Evolutionary conservation across 2,888 invertebrate genomes (phyloP).

Genomic region (Pomacea canaliculata): DNA sequence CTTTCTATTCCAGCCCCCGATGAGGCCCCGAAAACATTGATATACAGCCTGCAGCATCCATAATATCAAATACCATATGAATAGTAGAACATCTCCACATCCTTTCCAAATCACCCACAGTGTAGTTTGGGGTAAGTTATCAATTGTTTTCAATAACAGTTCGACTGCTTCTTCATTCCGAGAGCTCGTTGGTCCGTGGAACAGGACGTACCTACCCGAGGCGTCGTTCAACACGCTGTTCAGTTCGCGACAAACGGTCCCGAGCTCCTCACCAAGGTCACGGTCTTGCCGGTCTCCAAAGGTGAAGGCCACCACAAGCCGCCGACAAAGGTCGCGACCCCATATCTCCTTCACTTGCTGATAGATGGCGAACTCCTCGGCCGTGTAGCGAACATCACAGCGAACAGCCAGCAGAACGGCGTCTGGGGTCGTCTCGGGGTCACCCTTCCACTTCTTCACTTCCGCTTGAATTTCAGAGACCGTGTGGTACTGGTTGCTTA

Average conservation of each 20-base stretch:
- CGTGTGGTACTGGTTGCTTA: background rate
- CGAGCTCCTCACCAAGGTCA: background rate
- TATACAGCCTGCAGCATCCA: too few species aligned
- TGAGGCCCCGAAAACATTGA: too few species aligned
- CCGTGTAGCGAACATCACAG: slow-evolving; percentile 26
- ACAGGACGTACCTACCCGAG: slow-evolving; percentile 13
- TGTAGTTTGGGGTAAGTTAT: too few species aligned
- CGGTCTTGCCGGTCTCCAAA: slow-evolving; percentile 20
- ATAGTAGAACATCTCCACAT: too few species aligned
- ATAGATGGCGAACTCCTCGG: slow-evolving; percentile 20
- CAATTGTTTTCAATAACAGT: too few species aligned
- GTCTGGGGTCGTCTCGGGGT: background rate
- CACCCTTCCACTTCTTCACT: slow-evolving; percentile 8
- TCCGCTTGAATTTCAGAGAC: slow-evolving; percentile 7
- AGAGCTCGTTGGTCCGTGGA: background rate
- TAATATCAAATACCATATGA: too few species aligned
- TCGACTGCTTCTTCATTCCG: too few species aligned
- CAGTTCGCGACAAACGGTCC: slow-evolving; percentile 10
- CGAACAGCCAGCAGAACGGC: slow-evolving; percentile 19
- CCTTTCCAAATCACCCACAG: too few species aligned
- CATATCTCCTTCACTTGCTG: slow-evolving; percentile 9
- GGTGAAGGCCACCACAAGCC: slow-evolving; percentile 19
- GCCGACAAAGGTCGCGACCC: slow-evolving; percentile 4
- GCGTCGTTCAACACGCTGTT: slow-evolving; percentile 14
- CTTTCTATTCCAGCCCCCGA: too few species aligned